Conservation (phyloP, 2,113 vertebrate species). For the Rhynchopsitta pachyrhyncha region DNA sequence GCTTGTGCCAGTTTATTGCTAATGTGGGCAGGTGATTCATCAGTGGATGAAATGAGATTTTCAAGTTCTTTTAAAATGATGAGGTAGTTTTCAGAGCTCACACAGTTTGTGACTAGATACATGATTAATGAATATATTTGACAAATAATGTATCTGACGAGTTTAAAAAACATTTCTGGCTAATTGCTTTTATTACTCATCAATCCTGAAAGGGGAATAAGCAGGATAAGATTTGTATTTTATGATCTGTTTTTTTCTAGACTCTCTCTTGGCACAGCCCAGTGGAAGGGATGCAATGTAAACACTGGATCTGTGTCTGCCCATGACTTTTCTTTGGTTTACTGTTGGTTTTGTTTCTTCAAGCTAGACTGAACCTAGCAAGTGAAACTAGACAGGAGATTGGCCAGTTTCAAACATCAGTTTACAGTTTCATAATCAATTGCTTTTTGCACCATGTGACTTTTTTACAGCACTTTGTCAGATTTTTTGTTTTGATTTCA, state of each 20-base stretch:
- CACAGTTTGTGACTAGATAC: conserved; percentile 19
- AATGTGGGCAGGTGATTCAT: conserved; percentile 33
- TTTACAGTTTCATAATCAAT: background rate
- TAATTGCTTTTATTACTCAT: conserved; percentile 58
- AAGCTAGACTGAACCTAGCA: background rate
- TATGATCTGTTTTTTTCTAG: background rate
- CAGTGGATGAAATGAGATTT: conserved; percentile 38
- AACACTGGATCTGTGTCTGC: background rate
- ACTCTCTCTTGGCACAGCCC: background rate
- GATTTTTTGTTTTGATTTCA: background rate
- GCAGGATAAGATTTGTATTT: background rate
- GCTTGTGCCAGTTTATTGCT: conserved; percentile 17
- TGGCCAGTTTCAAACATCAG: background rate
- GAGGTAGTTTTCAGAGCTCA: conserved; percentile 31
- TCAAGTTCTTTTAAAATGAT: conserved; percentile 52
- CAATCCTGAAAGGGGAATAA: background rate
- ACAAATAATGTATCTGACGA: conserved; percentile 42
- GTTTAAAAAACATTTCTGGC: conserved; percentile 49
- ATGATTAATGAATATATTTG: conserved; percentile 36
- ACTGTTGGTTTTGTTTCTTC: background rate
- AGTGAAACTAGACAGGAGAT: background rate
- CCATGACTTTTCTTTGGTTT: background rate
- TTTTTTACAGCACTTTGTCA: background rate
- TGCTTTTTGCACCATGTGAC: background rate
- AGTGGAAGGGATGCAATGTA: background rate